phyloP scores from a whole-genome alignment of 2,797 vertebrate species.

The Onychomys arenicola region DNA sequence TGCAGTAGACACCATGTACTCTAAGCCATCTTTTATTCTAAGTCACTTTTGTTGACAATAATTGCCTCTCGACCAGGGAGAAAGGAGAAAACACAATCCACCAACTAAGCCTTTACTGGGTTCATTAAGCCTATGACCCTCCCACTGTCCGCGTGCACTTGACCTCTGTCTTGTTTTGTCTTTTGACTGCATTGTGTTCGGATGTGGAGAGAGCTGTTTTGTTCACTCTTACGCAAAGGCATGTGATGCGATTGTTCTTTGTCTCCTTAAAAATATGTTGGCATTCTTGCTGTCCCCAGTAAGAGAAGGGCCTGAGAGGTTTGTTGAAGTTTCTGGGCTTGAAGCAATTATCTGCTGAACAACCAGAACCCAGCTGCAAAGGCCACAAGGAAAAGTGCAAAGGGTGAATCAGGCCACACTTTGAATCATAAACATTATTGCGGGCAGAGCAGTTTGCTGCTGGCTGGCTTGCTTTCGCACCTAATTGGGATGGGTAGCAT shows the following conservation, averaged over 20 bases:
- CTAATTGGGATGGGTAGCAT: not conserved
- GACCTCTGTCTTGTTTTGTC: constrained; percentile 11
- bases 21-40: not conserved
- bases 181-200: constrained; percentile 28
- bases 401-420: not conserved
- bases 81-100: not conserved
- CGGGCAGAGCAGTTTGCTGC: not conserved
- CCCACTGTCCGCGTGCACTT: not conserved
- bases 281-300: constrained; percentile 47
- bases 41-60: constrained; percentile 32
- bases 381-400: not conserved
- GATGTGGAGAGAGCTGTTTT: constrained; percentile 18
- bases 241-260: constrained; percentile 71
- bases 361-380: constrained; percentile 44
- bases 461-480: not conserved
- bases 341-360: constrained; percentile 38
- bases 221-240: constrained; percentile 52
- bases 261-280: constrained; percentile 52
- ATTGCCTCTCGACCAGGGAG: not conserved
- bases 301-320: not conserved
- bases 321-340: not conserved
- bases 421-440: not conserved
- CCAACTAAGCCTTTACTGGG: not conserved
- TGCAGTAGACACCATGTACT: not conserved
- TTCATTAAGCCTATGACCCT: not conserved